A percentile compares a stretch with the other conserved stretches of the same genome.
phyloP scores from a whole-genome alignment of 2,113 vertebrate genomes.

The Leiothrix lutea region DNA sequence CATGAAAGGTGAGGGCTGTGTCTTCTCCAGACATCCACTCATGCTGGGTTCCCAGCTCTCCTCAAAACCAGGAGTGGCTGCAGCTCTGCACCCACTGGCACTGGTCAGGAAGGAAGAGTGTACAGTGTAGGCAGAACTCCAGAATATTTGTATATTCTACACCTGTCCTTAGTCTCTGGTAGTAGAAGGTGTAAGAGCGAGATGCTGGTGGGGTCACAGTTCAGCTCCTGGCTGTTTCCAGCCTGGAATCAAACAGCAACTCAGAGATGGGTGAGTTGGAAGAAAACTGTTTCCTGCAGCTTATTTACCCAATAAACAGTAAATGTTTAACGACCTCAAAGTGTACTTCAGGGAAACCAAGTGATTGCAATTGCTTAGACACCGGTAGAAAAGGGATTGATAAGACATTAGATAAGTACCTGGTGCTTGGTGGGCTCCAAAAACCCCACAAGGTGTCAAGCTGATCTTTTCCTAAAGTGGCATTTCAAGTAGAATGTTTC shows the following conservation, averaged over 20 bases:
- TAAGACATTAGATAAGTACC: background rate
- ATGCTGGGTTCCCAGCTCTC: accelerated
- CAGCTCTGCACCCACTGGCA: accelerated
- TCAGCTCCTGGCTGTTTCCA: background rate
- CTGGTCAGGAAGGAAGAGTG: background rate
- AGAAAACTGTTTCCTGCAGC: background rate
- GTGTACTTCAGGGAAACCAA: conserved; percentile 4
- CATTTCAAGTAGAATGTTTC: background rate
- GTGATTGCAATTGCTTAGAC: background rate
- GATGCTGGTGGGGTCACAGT: background rate
- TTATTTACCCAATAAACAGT: background rate
- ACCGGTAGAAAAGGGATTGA: background rate
- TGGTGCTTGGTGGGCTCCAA: background rate
- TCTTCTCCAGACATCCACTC: background rate
- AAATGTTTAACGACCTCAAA: background rate
- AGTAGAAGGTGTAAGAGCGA: background rate
- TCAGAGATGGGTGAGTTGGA: background rate
- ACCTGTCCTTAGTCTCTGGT: background rate
- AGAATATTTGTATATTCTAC: accelerated
- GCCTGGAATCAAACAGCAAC: background rate
- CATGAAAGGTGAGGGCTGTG: background rate
- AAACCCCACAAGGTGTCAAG: background rate
- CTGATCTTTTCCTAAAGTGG: background rate
- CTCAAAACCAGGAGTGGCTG: background rate
- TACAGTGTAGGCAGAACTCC: background rate